A percentile compares a stretch with the other conserved stretches of the same genome.
These are phyloP conservation scores for Drosophila parvula DNA, from an alignment of 1,140 invertebrate species.

Conservation along the genomic window DNA sequence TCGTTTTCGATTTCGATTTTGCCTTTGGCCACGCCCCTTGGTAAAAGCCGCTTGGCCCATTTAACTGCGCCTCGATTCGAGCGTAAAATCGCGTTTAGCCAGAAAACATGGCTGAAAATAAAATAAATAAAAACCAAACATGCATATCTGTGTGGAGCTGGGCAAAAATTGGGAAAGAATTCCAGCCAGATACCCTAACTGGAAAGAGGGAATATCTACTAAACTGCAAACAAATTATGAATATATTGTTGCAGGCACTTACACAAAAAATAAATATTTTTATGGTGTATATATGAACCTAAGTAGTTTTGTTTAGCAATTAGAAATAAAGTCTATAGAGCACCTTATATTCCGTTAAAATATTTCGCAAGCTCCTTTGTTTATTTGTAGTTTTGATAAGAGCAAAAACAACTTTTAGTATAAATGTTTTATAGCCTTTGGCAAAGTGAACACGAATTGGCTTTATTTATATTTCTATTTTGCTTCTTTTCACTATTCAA, in stretches of 20 bases:
- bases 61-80: conserved; percentile 40
- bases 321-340: not conserved
- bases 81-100: conserved; percentile 56
- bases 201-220: not conserved
- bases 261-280: not conserved
- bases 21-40: conserved; percentile 14
- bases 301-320: not conserved
- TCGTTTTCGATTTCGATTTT: conserved; percentile 5
- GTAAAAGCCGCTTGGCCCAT: conserved; percentile 55
- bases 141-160: not conserved
- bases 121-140: conserved; percentile 33
- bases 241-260: not conserved
- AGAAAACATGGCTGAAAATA: conserved; percentile 34
- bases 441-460: conserved; percentile 10
- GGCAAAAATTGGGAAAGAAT: not conserved
- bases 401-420: conserved; percentile 4
- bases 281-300: too few species aligned
- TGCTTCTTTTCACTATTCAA: conserved; percentile 10
- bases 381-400: conserved; percentile 33
- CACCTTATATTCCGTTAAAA: not conserved
- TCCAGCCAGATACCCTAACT: conserved; percentile 9
- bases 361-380: not conserved
- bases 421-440: conserved; percentile 30
- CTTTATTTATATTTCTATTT: conserved; percentile 1
- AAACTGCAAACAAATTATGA: not conserved